Evolutionary conservation across 92 coral and sea anemone genomes (phyloP), one percentile per base, ranked within the genome.

Genomic region (Diadumene lineata): DNA sequence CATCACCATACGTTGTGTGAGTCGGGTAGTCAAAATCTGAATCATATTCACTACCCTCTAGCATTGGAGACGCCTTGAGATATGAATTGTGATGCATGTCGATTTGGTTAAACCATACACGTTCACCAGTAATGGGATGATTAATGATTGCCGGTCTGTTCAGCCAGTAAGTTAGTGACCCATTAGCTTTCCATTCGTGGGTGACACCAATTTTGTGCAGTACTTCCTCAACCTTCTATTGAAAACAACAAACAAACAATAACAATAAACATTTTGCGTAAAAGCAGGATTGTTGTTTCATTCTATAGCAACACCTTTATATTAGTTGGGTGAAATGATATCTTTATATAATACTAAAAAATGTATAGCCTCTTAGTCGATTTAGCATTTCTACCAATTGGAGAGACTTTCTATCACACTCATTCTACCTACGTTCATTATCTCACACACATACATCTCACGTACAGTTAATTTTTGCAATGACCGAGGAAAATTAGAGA

Each of bases 1-100:
- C 87, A 51, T 84, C 89, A 1, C 96, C 96, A 77, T 81, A 92
- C 30, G 76, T 60, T 11, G 79, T 69, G 64, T 78, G 84, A 50
- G 60, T 71, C 0, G 88, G 88, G 50, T 73, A 87, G 43, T 68
- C 66, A 11, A 73, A 73, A 32, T 79, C 80, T 25, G 83, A 72
- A 69, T 71, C 48, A 27, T 73, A 75, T 6, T 33, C 63, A 22
- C 65, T 46, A 6, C 34, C 63, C 31, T 78, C 67, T 26, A 73
- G 60, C 55, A 46, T 62, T 25, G 91, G 91, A 11, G 68, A 44
- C n/a, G 77, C 58, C 23, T 68, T 74, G 48, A 48, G 32, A 55
- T 73, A 78, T 1, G 92, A 46, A 31, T 60, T 62, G 57, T 87
- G 69, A 34, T 60, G 82, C 11, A 66, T 17, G 0, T 48, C 15